These are phyloP conservation scores for Mastacembelus armatus DNA, from an alignment of 2,797 vertebrate genomes.

Conservation along the genomic window DNA sequence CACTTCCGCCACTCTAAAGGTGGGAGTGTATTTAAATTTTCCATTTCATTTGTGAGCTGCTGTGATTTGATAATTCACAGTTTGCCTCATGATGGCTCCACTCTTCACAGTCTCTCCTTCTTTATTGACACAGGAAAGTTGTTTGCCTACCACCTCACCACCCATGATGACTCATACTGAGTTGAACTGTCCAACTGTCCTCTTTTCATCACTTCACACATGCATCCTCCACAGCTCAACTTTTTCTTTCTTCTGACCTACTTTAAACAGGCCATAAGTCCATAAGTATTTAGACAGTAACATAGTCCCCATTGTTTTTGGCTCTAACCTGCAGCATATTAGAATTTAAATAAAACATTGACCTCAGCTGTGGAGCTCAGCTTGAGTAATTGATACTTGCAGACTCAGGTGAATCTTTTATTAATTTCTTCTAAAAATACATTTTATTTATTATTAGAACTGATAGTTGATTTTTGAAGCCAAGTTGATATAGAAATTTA, in stretches of 20 bases:
- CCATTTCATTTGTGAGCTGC: constrained; percentile 42
- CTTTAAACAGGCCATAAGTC: constrained; percentile 40
- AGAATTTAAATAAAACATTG: background rate
- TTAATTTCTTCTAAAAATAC: no score
- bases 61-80: constrained; percentile 43
- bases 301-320: constrained; percentile 29
- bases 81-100: constrained; percentile 32
- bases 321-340: background rate
- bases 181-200: constrained; percentile 60
- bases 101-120: constrained; percentile 48
- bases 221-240: constrained; percentile 43
- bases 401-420: constrained; percentile 6
- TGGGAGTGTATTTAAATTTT: constrained; percentile 25
- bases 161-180: constrained; percentile 69
- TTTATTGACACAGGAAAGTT: constrained; percentile 69
- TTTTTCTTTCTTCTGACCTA: constrained; percentile 60
- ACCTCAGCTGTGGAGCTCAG: background rate
- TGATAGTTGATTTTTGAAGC: background rate
- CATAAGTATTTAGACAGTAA: constrained; percentile 19
- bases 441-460: no score
- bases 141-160: constrained; percentile 60
- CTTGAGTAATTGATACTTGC: background rate
- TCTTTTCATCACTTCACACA: constrained; percentile 61
- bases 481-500: background rate
- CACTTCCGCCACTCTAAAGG: constrained; percentile 6